phyloP scores from a whole-genome alignment of 2,113 vertebrate genomes.

The Hyperopisus bebe region DNA sequence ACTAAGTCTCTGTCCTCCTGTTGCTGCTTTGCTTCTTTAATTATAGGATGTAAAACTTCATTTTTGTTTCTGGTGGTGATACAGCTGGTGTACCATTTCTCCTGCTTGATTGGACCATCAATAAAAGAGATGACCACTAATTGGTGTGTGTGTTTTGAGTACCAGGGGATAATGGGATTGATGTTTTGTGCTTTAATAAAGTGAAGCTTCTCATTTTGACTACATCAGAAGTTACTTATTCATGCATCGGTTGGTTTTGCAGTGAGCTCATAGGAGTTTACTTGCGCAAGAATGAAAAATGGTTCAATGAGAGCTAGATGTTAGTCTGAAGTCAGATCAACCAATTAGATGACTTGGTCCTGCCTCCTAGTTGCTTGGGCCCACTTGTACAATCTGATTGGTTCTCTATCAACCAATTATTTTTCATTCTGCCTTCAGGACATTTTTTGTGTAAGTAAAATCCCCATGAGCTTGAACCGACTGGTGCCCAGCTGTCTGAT shows the following conservation, averaged over 20 bases:
- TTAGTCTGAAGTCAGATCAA: neutral
- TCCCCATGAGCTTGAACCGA: neutral
- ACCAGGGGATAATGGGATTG: neutral
- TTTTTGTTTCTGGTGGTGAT: slow-evolving; percentile 24
- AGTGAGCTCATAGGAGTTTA: neutral
- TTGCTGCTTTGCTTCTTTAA: slow-evolving; percentile 25
- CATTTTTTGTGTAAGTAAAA: neutral
- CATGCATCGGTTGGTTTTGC: neutral
- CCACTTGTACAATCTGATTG: neutral
- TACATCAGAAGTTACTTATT: neutral
- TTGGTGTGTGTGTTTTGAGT: neutral
- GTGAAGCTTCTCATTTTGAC: neutral
- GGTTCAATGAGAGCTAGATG: neutral
- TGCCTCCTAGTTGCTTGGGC: neutral
- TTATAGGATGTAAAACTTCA: slow-evolving; percentile 43
- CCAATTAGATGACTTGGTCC: neutral
- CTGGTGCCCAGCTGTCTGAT: neutral
- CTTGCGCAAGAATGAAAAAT: neutral
- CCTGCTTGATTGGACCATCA: slow-evolving; percentile 47
- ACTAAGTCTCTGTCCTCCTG: neutral
- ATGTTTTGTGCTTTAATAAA: neutral
- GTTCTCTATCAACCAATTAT: neutral
- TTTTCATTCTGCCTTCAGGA: neutral
- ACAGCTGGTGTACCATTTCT: slow-evolving; percentile 44
- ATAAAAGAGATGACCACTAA: slow-evolving; percentile 56